phyloP scores from a whole-genome alignment of 2,113 vertebrate species.

The Phyllopteryx taeniolatus region DNA sequence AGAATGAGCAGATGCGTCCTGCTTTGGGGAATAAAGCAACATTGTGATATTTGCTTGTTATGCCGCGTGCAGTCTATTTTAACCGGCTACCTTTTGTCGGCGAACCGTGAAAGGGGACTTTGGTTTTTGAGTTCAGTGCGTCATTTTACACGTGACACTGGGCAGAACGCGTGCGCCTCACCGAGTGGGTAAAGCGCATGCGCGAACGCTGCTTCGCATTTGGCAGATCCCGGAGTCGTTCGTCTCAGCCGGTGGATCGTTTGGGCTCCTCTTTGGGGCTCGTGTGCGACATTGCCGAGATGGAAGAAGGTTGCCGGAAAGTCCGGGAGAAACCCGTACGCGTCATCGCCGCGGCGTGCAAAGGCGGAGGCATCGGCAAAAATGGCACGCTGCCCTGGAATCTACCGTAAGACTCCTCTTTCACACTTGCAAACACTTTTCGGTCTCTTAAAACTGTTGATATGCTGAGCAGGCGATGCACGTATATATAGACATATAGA shows the following conservation, averaged over 20 bases:
- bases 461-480: too few relatives aligned
- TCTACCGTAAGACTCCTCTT: slow-evolving; percentile 71
- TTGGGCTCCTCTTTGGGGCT: too few relatives aligned
- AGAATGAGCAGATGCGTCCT: slow-evolving; percentile 19
- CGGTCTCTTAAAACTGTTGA: too few relatives aligned
- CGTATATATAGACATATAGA: too few relatives aligned
- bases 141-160: not conserved
- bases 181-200: not conserved
- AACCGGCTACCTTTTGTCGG: not conserved
- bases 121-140: not conserved
- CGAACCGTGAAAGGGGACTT: too few relatives aligned
- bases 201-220: not conserved
- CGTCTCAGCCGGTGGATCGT: not conserved
- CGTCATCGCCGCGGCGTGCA: slow-evolving; percentile 71
- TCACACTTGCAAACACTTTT: not conserved
- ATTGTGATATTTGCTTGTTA: not conserved
- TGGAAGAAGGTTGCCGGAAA: slow-evolving; percentile 24
- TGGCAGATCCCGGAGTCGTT: not conserved
- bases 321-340: slow-evolving; percentile 62
- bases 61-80: not conserved
- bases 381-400: slow-evolving; percentile 72
- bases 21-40: slow-evolving; percentile 24
- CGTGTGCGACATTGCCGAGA: slow-evolving; percentile 4
- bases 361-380: slow-evolving; percentile 70
- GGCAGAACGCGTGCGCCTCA: not conserved